Percentiles rank a stretch among this genome's conserved stretches.
Evolutionary conservation across 1,140 invertebrate species (phyloP).

Genomic region (Bombus waltoni): DNA sequence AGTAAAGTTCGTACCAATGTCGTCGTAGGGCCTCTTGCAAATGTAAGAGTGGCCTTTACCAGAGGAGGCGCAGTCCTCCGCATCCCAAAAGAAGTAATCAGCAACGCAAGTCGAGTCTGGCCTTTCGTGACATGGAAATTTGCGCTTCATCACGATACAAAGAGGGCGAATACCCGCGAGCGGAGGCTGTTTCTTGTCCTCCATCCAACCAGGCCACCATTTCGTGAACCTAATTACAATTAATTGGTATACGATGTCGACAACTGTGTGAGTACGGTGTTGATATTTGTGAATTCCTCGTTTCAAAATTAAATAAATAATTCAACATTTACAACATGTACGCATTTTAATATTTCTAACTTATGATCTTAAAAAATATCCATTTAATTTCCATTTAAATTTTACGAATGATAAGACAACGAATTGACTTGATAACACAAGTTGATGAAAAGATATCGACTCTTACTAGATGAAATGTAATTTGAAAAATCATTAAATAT

Average conservation of each 20-base stretch:
- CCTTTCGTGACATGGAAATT: conserved; percentile 79
- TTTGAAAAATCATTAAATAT: too few species aligned
- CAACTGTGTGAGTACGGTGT: background rate
- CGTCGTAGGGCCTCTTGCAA: conserved; percentile 82
- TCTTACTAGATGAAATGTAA: too few species aligned
- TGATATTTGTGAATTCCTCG: background rate
- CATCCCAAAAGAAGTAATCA: conserved; percentile 84
- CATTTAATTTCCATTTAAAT: too few species aligned
- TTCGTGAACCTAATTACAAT: conserved; percentile 72
- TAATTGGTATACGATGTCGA: background rate
- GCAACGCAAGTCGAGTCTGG: conserved; percentile 74
- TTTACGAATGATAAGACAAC: too few species aligned
- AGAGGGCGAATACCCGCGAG: conserved; percentile 66
- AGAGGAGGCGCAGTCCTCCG: conserved; percentile 80
- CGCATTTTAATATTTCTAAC: too few species aligned
- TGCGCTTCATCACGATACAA: conserved; percentile 80
- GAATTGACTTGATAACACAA: too few species aligned
- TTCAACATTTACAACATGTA: too few species aligned
- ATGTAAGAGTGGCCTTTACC: conserved; percentile 81
- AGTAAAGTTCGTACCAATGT: conserved; percentile 79
- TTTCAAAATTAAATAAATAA: too few species aligned
- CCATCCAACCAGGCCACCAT: conserved; percentile 81
- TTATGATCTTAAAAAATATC: too few species aligned
- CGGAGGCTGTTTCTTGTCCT: conserved; percentile 68
- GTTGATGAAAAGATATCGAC: too few species aligned